Conservation (phyloP, 2,113 vertebrate species). For the Vulpes vulpes region DNA sequence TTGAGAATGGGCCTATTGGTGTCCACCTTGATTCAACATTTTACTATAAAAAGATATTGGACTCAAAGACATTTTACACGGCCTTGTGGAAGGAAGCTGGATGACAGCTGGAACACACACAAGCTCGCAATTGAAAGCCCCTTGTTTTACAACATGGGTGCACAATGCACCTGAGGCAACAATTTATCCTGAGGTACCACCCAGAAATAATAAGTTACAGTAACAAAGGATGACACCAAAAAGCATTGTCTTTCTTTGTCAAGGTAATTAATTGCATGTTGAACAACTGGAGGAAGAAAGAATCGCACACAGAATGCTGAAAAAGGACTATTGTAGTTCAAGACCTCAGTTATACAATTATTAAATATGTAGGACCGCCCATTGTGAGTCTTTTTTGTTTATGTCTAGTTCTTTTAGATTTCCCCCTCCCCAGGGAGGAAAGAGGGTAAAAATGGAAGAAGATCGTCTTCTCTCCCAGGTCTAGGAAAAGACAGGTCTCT, state of each 20-base stretch:
- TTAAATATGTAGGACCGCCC: conserved; percentile 63
- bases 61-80: conserved; percentile 54
- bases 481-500: conserved; percentile 24
- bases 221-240: conserved; percentile 70
- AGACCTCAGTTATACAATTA: conserved; percentile 68
- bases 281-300: neutral
- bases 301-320: conserved; percentile 23
- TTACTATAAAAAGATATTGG: conserved; percentile 62
- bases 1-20: conserved; percentile 55
- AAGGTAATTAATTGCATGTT: conserved; percentile 72
- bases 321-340: conserved; percentile 63
- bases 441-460: neutral
- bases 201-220: neutral
- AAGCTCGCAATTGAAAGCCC: conserved; percentile 66
- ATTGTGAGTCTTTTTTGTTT: conserved; percentile 62
- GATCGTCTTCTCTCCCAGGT: neutral
- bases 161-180: conserved; percentile 69
- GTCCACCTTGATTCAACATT: conserved; percentile 17
- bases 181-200: conserved; percentile 71
- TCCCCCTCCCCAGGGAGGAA: conserved; percentile 3
- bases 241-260: conserved; percentile 69
- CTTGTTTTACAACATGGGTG: conserved; percentile 74
- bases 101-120: conserved; percentile 80
- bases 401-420: conserved; percentile 35
- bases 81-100: conserved; percentile 5